These are phyloP conservation scores for Anastrepha ludens DNA, from an alignment of 1,140 invertebrate species.

Conservation along the genomic window DNA sequence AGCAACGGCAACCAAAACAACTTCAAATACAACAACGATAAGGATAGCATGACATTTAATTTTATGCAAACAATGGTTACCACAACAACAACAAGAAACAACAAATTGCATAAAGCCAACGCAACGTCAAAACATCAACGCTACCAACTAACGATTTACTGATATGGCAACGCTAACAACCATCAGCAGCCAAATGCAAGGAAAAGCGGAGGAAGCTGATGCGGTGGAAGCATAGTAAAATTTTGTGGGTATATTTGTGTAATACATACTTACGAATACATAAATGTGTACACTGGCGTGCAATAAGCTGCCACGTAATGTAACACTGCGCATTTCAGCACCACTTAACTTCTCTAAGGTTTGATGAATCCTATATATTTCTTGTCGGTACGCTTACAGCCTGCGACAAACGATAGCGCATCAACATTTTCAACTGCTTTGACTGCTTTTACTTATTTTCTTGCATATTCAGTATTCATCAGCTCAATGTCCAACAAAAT, in stretches of 20 bases:
- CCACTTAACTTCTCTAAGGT: too few species aligned
- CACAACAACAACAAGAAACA: background rate
- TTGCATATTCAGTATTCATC: too few species aligned
- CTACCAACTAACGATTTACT: constrained; percentile 14
- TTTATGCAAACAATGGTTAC: constrained; percentile 41
- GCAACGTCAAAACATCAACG: constrained; percentile 34
- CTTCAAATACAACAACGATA: background rate
- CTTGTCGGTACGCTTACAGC: too few species aligned
- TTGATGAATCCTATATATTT: too few species aligned
- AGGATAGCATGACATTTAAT: constrained; percentile 32
- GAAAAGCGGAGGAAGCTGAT: background rate
- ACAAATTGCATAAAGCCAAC: constrained; percentile 31
- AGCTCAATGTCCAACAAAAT: too few species aligned
- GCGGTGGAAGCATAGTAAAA: background rate
- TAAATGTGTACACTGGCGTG: background rate
- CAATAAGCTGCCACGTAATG: too few species aligned
- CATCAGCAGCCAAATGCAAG: background rate
- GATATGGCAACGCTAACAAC: constrained; percentile 31
- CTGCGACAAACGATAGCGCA: too few species aligned
- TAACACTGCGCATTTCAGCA: too few species aligned
- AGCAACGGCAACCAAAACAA: constrained; percentile 15
- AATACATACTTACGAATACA: background rate
- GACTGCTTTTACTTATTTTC: too few species aligned
- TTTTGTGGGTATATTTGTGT: background rate
- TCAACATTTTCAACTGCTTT: too few species aligned